Conservation (phyloP, 2,888 invertebrate species). For the Drosophila rubida region DNA sequence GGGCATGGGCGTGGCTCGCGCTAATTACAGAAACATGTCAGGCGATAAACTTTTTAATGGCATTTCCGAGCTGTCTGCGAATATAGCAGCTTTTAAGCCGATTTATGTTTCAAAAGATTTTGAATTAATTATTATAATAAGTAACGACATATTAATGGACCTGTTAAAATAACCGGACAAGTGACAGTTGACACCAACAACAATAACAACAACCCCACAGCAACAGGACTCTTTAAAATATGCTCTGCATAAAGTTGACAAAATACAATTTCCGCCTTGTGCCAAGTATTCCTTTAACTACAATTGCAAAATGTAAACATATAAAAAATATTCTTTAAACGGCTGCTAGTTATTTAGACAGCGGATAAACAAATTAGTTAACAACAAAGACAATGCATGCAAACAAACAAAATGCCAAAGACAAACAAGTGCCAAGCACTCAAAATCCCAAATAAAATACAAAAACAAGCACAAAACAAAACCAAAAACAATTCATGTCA, state of each 20-base stretch:
- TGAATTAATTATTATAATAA: conserved; percentile 73
- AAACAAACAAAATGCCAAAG: conserved; percentile 67
- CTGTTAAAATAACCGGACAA: conserved; percentile 1
- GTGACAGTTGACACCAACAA: background rate
- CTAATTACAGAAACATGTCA: conserved; percentile 68
- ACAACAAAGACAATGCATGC: conserved; percentile 62
- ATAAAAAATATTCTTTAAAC: conserved; percentile 30
- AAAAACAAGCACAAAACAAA: conserved; percentile 6
- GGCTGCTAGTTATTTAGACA: conserved; percentile 54
- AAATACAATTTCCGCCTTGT: background rate
- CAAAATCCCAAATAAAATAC: conserved; percentile 25
- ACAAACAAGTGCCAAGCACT: conserved; percentile 53
- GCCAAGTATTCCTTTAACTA: background rate
- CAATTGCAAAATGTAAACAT: conserved; percentile 30
- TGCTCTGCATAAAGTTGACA: background rate
- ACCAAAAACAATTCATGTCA: conserved; percentile 42
- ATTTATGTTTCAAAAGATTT: conserved; percentile 55
- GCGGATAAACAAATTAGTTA: conserved; percentile 72
- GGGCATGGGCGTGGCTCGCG: conserved; percentile 28
- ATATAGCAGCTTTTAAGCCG: conserved; percentile 72
- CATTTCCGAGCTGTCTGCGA: conserved; percentile 56
- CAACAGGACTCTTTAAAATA: conserved; percentile 6
- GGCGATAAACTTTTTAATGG: conserved; percentile 59
- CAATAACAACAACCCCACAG: background rate
- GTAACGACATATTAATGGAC: conserved; percentile 70